Base-by-base conservation (phyloP, 2,888 invertebrate species). In the Chrysodeixis includens region DNA sequence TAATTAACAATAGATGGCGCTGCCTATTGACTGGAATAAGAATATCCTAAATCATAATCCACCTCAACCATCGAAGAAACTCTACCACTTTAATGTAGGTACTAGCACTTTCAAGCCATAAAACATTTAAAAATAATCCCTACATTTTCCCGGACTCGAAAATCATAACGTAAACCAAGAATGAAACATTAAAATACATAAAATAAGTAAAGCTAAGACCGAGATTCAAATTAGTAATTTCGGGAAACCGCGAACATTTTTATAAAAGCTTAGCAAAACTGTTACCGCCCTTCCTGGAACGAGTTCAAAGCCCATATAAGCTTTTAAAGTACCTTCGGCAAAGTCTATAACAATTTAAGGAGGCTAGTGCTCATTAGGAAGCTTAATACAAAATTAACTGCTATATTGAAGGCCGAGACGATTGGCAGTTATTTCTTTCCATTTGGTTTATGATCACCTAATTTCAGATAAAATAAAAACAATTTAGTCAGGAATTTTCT, bases 261-360 rank as follows among this genome's bases (percentile, higher is more conserved):
- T 46, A 18, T 46, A 46, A 46, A 46, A 46, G 46, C 46, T 46
- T 16, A 16, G 18, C 16, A 49, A 49, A 49, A 49, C 46, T 49
- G 46, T 49, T 46, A 20, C 18, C 9, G 46, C 18, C 3, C 10
- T 49, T 10, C 46, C 46, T 10, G 16, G 46, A 49, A 20, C 18
- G 10, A 49, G 10, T 49, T 10, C 10, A 49, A 49, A 49, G 46
- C 3, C 20, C 46, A 49, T 20, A 49, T 49, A 49, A 49, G 46
- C 46, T 49, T 49, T 20, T 20, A 49, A 49, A 49, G 18, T 49
- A 49, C 46, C 3, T 20, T 49, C 18, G 9, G 0, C 10, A 49
- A 49, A 20, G 46, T 49, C 20, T 49, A 49, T 49, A 49, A 49
- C 20, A 20, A 20, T 49, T 49, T 49, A 20, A 49, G 46, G 46